Conservation (phyloP, 2,888 invertebrate species). For the Lacanobia oleracea region DNA sequence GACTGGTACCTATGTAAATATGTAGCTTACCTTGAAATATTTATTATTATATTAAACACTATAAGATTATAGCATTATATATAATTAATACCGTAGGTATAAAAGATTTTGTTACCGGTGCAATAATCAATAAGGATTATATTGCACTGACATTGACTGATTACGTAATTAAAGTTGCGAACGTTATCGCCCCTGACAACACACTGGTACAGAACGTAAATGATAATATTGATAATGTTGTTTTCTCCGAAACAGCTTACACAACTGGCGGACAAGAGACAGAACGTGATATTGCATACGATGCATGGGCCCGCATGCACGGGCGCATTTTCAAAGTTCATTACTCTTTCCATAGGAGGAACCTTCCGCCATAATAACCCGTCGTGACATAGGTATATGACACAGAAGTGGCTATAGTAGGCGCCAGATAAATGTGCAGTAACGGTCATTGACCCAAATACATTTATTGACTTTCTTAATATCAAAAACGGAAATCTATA, state of each 20-base stretch:
- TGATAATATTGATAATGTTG: slow-evolving; percentile 2
- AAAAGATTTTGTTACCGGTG: slow-evolving; percentile 6
- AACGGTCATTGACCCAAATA: too few species aligned
- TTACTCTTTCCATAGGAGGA: background rate
- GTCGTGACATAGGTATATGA: background rate
- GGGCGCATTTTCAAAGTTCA: slow-evolving; percentile 31
- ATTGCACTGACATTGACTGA: slow-evolving; percentile 14
- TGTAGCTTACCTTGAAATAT: slow-evolving; percentile 3
- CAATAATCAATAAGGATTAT: slow-evolving; percentile 15
- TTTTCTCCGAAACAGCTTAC: slow-evolving; percentile 1
- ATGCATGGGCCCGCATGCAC: slow-evolving; percentile 8
- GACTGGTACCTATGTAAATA: slow-evolving; percentile 13
- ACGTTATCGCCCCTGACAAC: slow-evolving; percentile 37
- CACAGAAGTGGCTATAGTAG: too few species aligned
- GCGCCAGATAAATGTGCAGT: too few species aligned
- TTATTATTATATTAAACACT: too few species aligned
- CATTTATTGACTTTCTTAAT: too few species aligned
- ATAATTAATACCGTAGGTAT: background rate
- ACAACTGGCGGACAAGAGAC: background rate
- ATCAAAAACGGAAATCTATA: too few species aligned
- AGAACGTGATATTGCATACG: slow-evolving; percentile 39
- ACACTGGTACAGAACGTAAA: slow-evolving; percentile 20
- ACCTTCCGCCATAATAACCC: background rate
- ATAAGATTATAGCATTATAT: slow-evolving; percentile 10
- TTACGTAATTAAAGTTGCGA: slow-evolving; percentile 14